Base-by-base conservation (phyloP, 1,140 invertebrate species). In the Eciton burchellii region DNA sequence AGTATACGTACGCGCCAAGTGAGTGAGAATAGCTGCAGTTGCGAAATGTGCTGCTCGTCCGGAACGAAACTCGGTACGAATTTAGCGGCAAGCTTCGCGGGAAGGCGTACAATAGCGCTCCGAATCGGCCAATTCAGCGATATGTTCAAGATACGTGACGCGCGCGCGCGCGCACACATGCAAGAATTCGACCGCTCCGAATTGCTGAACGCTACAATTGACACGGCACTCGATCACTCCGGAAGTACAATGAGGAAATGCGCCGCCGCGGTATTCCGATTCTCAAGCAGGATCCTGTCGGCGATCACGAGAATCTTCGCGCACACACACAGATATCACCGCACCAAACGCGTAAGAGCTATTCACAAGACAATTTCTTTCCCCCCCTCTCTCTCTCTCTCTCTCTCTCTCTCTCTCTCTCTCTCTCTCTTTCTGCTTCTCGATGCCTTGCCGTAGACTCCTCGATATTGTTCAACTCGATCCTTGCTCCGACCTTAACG, bases 191-290 rank as follows among this genome's bases (percentile, higher is more conserved):
- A 6, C 35, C 35, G 35, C 35, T 35, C 2, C 35, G 35, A 35
- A 35, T 35, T 35, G n/a, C n/a, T n/a, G 35, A 6, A 6, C 35
- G 35, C 2, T 35, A 35, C 6, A 65, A 19, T 6, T 12, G 43
- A 62, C 35, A n/a, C n/a, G 59, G 41, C 59, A 62, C 59, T 62
- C 14, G 6, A 65, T 65, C 62, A 45, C 62, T 65, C 41, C 62
- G 62, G 24, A 65, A 21, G 9, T 43, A n/a, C 29, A 14, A 60
- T 12, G 14, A 29, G 14, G 59, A n/a, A n/a, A 21, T 62, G 29
- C 12, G 29, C 16, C 21, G 8, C 8, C 12, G 24, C 19, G 35
- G 1, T 35, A 16, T 3, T 45, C 35, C 21, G 26, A 65, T n/a
- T 76, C 12, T 52, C 71, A 35, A 35, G 12, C 11, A 2, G 21